Base-by-base conservation (phyloP, 2,797 vertebrate genomes). In the Intellagama lesueurii region DNA sequence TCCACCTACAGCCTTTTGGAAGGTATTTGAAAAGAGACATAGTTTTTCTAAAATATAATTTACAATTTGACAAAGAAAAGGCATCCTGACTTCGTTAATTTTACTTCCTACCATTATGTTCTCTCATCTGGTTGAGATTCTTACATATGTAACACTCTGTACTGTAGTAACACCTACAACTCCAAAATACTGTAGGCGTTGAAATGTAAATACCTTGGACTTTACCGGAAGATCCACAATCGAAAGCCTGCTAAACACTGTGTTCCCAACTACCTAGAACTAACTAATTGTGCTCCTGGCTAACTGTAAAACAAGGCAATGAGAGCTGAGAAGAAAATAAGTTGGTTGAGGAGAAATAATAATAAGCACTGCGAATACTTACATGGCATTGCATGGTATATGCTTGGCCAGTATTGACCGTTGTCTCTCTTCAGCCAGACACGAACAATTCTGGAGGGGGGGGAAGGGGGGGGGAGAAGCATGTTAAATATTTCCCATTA, bases 381-480 rank as follows among this genome's bases (percentile, higher is more conserved):
- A 99, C 99, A 98, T 91, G 98, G 94, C 98, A 99, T 98, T 72
- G 97, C 96, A 93, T 99, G 98, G 94, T 98, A 98, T 94, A 99
- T 97, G 85, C 99, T 99, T 89, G 99, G 99, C 99, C 99, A 99
- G 92, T 99, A 99, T 92, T 99, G 99, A 60, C 98, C 99, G 16
- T 98, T 99, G 96, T 99, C 98, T 94, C 99, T 98, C 97, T 99
- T 99, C 95, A 99, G 94, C 99, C 99, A 99, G 66, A 99, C 98
- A 72, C 98, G 98, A 90, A 99, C 98, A 3, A 98, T 98, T 96
- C 99, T 99, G 93, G n/a, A n/a, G 40, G 40, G 40, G 40, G 40
- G 40, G 40, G 3, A 40, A 40, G 40, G 40, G 40, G 40, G 40
- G 19, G 44, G 40, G 44, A 91, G 91, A 91, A 89, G 35, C 19